Evolutionary conservation across 2,113 vertebrate genomes (phyloP).

Genomic region (Apistogramma diplotaenia): DNA sequence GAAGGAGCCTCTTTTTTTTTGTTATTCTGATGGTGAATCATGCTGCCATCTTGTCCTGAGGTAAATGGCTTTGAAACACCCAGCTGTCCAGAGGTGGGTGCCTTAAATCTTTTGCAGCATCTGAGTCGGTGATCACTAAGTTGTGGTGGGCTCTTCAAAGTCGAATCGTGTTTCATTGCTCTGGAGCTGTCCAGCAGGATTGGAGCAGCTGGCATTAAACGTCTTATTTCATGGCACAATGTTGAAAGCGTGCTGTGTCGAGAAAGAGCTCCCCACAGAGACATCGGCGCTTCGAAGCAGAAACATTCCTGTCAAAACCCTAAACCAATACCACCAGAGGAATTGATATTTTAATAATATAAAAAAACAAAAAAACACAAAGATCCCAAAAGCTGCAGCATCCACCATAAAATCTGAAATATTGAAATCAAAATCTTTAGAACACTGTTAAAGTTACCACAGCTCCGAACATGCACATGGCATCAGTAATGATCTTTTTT

Average conservation of each 20-base stretch:
- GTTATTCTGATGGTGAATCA: background rate
- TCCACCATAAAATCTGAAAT: background rate
- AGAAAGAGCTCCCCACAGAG: background rate
- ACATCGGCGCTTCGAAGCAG: background rate
- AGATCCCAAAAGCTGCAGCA: background rate
- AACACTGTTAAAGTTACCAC: slow-evolving; percentile 16
- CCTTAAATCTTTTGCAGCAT: too few relatives aligned
- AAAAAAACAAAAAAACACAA: background rate
- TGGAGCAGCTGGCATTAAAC: background rate
- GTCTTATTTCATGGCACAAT: background rate
- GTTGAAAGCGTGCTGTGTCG: background rate
- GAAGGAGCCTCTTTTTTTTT: background rate
- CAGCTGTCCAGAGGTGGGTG: background rate
- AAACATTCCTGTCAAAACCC: slow-evolving; percentile 17
- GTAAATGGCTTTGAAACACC: background rate
- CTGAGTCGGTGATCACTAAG: background rate
- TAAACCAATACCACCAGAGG: background rate
- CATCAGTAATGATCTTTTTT: slow-evolving; percentile 31
- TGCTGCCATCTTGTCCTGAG: background rate
- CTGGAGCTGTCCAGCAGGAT: background rate
- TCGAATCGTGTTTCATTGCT: fast-evolving
- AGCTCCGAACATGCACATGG: slow-evolving; percentile 12
- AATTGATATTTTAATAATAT: slow-evolving; percentile 9
- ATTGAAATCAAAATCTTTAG: slow-evolving; percentile 23
- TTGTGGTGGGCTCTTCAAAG: background rate